These are phyloP conservation scores for Apotomis turbidana DNA, from an alignment of 2,888 invertebrate species.

Conservation along the genomic window DNA sequence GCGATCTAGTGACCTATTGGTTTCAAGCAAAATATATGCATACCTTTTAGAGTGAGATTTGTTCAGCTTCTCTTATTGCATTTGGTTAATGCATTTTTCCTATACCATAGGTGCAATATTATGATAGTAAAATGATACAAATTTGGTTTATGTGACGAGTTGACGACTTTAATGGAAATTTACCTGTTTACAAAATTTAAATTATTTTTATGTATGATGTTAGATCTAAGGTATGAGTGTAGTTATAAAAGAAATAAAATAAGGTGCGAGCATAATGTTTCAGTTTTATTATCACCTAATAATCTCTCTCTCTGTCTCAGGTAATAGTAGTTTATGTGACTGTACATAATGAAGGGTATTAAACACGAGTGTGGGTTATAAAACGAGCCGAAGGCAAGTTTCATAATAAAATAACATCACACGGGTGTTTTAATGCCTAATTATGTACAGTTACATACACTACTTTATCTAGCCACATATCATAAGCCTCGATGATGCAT, in stretches of 20 bases:
- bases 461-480: too few relatives aligned
- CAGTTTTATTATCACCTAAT: neutral
- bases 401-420: too few relatives aligned
- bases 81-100: conserved; percentile 27
- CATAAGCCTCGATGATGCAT: too few relatives aligned
- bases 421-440: too few relatives aligned
- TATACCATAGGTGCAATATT: conserved; percentile 31
- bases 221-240: neutral
- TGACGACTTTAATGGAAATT: neutral
- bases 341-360: too few relatives aligned
- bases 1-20: too few relatives aligned
- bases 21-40: neutral
- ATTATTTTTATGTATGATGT: neutral
- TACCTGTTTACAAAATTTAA: neutral
- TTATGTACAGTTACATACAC: too few relatives aligned
- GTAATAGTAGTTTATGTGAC: too few relatives aligned
- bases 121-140: conserved; percentile 13
- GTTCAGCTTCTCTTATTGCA: conserved; percentile 18
- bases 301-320: neutral
- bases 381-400: too few relatives aligned
- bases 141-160: neutral
- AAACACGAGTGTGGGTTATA: too few relatives aligned
- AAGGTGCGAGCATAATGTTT: conserved; percentile 26
- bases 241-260: conserved; percentile 10
- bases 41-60: neutral